Evolutionary conservation across 1,140 invertebrate species (phyloP).

Genomic region (Vanessa atalanta): DNA sequence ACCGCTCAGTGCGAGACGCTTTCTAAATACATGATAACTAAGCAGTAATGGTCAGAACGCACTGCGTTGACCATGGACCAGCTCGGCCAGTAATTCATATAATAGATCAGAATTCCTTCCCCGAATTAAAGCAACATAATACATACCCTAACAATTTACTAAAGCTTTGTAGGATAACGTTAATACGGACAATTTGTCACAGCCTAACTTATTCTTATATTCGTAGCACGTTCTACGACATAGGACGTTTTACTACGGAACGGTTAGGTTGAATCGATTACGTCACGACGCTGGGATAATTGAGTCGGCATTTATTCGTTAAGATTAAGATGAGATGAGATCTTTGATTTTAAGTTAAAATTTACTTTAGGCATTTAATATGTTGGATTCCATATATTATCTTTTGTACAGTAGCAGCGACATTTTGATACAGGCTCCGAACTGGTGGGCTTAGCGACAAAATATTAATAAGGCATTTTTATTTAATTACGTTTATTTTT

Average conservation of each 20-base stretch:
- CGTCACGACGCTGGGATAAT: slow-evolving; percentile 21
- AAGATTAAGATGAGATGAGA: slow-evolving; percentile 17
- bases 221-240: slow-evolving; percentile 21
- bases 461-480: no score
- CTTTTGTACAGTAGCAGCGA: no score
- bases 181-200: slow-evolving; percentile 26
- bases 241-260: slow-evolving; percentile 13
- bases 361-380: background rate
- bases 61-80: no score
- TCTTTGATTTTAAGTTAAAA: background rate
- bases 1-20: no score
- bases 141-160: slow-evolving; percentile 23
- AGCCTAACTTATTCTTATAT: slow-evolving; percentile 11
- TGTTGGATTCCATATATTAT: background rate
- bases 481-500: no score
- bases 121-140: slow-evolving; percentile 21
- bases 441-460: no score
- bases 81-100: no score
- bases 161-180: slow-evolving; percentile 22
- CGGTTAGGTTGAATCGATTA: slow-evolving; percentile 12
- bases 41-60: no score
- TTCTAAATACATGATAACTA: no score
- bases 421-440: no score
- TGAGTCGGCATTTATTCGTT: slow-evolving; percentile 21
- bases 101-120: slow-evolving; percentile 15